Base-by-base conservation (phyloP, 2,888 invertebrate genomes). In the Drosophila dives region DNA sequence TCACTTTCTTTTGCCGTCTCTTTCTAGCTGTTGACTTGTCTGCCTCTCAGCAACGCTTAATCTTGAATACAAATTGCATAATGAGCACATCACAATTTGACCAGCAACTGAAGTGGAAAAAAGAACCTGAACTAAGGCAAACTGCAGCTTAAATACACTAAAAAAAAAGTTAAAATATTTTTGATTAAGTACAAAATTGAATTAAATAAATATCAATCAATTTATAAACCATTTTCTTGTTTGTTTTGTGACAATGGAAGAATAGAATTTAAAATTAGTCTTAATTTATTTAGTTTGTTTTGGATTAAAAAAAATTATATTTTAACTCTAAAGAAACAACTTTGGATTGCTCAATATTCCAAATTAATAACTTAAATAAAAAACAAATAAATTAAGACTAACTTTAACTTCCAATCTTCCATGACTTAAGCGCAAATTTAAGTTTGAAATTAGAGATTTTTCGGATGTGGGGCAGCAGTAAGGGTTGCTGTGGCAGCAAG, bases 61-160 rank as follows among this genome's bases (percentile, higher is more conserved):
- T 36, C 49, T 56, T 32, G 50, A 38, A 45, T 48, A 48, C 50
- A 58, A 54, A 75, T 50, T 62, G 50, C 50, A 36, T 51, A 75
- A 64, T 62, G 40, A 55, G 38, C 58, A 26, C 51, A 48, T 20
- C 17, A 26, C 42, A 59, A 62, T 62, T 61, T 59, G 48, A 32
- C 55, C 53, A 33, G 11, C 34, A 34, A 23, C 17, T 56, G 49
- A 42, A 33, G 38, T 49, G 17, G 29, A 1, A 34, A 4, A 1
- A 17, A 29, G 34, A n/a, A 3, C 8, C 20, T 2, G 3, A 7
- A 3, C 20, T 2, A 5, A 5, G 5, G 15, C 29, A 51, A 2
- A 7, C 2, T 20, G 32, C 12, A 20, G 5, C 0, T 12, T 17
- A 36, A 56, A 51, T 45, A 45, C 68, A n/a, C 56, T 54, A 10